Evolutionary conservation across 37 sponge, comb jelly and placozoan genomes (phyloP), one percentile per base, ranked within the genome.

Genomic region (Halichondria panicea): DNA sequence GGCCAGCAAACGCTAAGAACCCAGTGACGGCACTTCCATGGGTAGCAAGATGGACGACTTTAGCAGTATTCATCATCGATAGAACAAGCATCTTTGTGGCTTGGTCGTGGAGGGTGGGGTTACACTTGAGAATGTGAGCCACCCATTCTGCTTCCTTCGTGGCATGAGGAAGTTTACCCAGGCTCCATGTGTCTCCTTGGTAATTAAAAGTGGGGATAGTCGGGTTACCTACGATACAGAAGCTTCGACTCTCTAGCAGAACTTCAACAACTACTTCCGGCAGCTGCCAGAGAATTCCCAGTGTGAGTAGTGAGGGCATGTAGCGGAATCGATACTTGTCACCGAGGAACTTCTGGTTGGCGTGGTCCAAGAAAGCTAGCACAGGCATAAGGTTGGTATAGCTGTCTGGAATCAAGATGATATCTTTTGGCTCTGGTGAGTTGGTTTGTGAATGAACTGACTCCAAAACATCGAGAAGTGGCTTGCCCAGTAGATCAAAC

Each of bases 201-300:
- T 76, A 45, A 21, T 37, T 55, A 70, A 90, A 84, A 5, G 31
- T 41, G 27, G 91, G 86, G 63, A 84, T 90, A 44, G 65, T 45
- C 8, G 86, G 91, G 57, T 90, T 85, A 1, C 91, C 91, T 15
- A 90, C 91, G 21, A 90, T 46, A 32, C 82, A 79, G 62, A 84
- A 80, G 32, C 72, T 72, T 0, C 27, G 57, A 28, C 76, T 74
- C 13, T 84, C 91, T 27, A 30, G 41, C 8, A 86, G 82, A 13
- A 90, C 32, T 2, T 50, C 21, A 36, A 90, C 84, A 2, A 57
- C 52, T 7, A 66, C 68, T 15, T 33, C 36, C 0, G 80, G 76
- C 43, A 78, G 63, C 52, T 76, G 71, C 31, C 44, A 30, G 24
- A 89, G 53, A 38, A 89, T 54, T 18, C 90, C 90, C 76, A 89